phyloP scores from a whole-genome alignment of 2,113 vertebrate species.

The Gopherus evgoodei region DNA sequence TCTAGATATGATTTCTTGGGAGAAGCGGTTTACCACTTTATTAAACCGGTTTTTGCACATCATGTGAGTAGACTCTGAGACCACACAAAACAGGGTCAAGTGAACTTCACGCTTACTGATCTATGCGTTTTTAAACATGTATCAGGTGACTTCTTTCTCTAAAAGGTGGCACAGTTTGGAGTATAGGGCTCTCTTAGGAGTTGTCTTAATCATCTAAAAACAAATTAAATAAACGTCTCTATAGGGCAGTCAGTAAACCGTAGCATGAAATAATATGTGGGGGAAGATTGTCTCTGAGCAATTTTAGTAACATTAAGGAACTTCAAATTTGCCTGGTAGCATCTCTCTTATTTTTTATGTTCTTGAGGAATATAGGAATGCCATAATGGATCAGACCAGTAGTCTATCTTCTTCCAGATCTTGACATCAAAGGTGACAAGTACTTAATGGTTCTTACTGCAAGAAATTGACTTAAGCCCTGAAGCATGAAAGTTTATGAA shows the following conservation, averaged over 20 bases:
- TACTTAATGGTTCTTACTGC: background rate
- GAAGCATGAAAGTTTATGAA: background rate
- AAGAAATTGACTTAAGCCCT: background rate
- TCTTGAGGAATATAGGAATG: background rate
- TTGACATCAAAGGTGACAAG: background rate
- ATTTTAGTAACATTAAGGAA: background rate
- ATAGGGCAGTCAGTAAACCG: background rate
- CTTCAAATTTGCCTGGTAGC: background rate
- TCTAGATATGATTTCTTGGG: slow-evolving; percentile 20
- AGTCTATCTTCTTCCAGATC: background rate
- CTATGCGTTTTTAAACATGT: background rate
- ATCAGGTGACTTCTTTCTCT: background rate
- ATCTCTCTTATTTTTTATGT: background rate
- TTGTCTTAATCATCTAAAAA: background rate
- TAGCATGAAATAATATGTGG: background rate
- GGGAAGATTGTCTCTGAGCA: background rate
- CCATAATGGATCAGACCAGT: background rate
- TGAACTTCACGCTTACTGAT: background rate
- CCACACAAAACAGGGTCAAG: background rate
- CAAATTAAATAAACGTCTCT: background rate
- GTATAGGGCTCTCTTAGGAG: background rate
- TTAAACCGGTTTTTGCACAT: background rate
- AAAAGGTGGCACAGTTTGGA: background rate
- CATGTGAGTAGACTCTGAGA: background rate
- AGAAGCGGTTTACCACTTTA: slow-evolving; percentile 11